A percentile compares a stretch with the other conserved stretches of the same genome.
Conservation (phyloP, 2,797 vertebrate genomes). For the Centroberyx gerrardi region DNA sequence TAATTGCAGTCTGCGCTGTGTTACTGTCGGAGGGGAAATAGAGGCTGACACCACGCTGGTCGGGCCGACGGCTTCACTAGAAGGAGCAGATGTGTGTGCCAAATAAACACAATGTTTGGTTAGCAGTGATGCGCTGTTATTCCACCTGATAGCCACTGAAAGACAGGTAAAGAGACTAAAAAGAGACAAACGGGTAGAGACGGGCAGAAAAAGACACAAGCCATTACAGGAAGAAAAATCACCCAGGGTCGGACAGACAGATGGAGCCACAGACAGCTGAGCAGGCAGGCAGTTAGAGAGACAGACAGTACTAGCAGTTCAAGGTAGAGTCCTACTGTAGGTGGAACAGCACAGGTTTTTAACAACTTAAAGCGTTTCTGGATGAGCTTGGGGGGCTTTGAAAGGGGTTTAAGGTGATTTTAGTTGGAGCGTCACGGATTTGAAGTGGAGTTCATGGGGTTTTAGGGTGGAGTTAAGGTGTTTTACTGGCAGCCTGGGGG, state of each 20-base stretch:
- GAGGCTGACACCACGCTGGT: constrained; percentile 37
- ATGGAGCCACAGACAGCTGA: background rate
- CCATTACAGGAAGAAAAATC: constrained; percentile 21
- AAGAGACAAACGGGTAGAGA: constrained; percentile 29
- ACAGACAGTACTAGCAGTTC: constrained; percentile 17
- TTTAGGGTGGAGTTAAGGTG: constrained; percentile 19
- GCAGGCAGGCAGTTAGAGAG: constrained; percentile 18
- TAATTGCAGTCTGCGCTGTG: constrained; percentile 29
- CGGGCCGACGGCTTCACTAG: constrained; percentile 36
- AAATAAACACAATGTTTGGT: constrained; percentile 49
- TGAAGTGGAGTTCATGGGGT: background rate
- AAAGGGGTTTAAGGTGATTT: constrained; percentile 23
- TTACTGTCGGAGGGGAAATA: constrained; percentile 40
- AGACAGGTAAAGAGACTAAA: constrained; percentile 29
- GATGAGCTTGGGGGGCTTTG: background rate
- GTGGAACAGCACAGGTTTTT: constrained; percentile 7
- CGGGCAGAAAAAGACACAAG: background rate
- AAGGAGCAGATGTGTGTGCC: constrained; percentile 35
- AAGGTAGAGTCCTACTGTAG: background rate
- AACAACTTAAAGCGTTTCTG: background rate
- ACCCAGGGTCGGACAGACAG: constrained; percentile 1
- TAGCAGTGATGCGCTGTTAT: constrained; percentile 20
- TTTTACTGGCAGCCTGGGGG: constrained; percentile 29
- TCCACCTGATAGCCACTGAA: constrained; percentile 13
- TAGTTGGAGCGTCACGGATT: constrained; percentile 4